phyloP scores from a whole-genome alignment of 1,140 invertebrate species.

The Proctacanthus coquilletti region DNA sequence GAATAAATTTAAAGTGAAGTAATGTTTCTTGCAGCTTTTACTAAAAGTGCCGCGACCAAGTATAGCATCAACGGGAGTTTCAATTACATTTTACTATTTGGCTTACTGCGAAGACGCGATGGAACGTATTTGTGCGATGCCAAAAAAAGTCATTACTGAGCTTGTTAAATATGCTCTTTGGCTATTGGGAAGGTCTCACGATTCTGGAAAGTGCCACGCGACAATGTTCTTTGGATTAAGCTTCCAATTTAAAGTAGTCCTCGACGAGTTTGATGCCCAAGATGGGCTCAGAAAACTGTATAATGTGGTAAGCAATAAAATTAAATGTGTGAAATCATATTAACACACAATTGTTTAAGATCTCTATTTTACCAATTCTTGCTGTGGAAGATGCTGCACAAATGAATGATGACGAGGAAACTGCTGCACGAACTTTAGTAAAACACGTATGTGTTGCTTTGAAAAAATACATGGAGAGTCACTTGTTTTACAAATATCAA shows the following conservation, averaged over 20 bases:
- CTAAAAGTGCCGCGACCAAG: slow-evolving; percentile 81
- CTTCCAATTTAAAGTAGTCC: slow-evolving; percentile 79
- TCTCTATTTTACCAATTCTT: slow-evolving; percentile 39
- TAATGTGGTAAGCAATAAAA: slow-evolving; percentile 60
- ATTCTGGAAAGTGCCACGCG: slow-evolving; percentile 88
- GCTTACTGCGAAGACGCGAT: slow-evolving; percentile 96
- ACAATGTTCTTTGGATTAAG: slow-evolving; percentile 94
- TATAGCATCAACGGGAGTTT: slow-evolving; percentile 88
- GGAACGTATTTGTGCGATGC: slow-evolving; percentile 81
- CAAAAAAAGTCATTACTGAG: slow-evolving; percentile 58
- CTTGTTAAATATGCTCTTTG: slow-evolving; percentile 79
- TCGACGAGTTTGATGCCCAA: slow-evolving; percentile 84
- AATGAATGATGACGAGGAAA: slow-evolving; percentile 80
- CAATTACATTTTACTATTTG: slow-evolving; percentile 90
- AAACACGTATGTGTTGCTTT: slow-evolving; percentile 82
- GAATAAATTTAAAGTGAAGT: not conserved
- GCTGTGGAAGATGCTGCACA: slow-evolving; percentile 48
- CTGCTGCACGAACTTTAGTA: slow-evolving; percentile 84
- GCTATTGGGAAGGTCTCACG: slow-evolving; percentile 89
- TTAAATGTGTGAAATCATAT: not conserved
- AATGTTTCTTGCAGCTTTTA: slow-evolving; percentile 38
- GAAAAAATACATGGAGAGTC: slow-evolving; percentile 84
- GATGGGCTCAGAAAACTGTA: slow-evolving; percentile 85
- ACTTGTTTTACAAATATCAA: slow-evolving; percentile 71
- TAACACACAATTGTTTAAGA: not conserved